Base-by-base conservation (phyloP, 1,140 invertebrate species). In the Micrasema minimum region DNA sequence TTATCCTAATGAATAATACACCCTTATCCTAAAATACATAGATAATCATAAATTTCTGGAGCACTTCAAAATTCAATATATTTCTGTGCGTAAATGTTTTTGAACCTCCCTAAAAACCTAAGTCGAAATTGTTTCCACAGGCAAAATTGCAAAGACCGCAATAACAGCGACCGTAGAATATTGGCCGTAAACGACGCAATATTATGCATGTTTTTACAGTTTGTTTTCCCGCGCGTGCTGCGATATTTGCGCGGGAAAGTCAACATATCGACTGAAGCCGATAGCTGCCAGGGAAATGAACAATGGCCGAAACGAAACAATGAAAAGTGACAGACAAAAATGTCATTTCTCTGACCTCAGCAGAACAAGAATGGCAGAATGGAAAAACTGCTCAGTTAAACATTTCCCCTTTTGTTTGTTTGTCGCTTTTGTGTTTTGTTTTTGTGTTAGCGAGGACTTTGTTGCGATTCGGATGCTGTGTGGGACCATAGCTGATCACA, bases 301-400 rank as follows among this genome's bases (percentile, higher is more conserved):
- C 66, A 55, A 68, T 68, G 48, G 51, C 18, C 14, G 66, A 37
- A 37, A 12, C n/a, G 26, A 46, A 37, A 45, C 38, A 55, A 45
- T 57, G 41, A 55, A 41, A 38, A 43, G 48, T 38, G 66, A 68
- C 57, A 68, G 66, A 68, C 38, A 35, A 45, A n/a, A 68, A 46
- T 68, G 50, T 68, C 66, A 68, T 68, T 68, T 37, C 18, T 31
- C 51, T 55, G 50, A 68, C 66, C 66, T 68, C 66, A 68, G 66
- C 66, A 68, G n/a, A 16, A 18, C 53, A 57, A 37, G 43, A 26
- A 9, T 9, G 53, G n/a, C 31, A 1, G 53, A 57, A 57, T 35
- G 31, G n/a, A 57, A 57, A 57, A 57, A 14, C 18, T 5, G 22
- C 35, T 23, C 26, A 16, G 31, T 14, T 23, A n/a, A n/a, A n/a